Evolutionary conservation across 2,113 vertebrate genomes (phyloP), one percentile per base, ranked within the genome.

Genomic region (Takifugu flavidus): DNA sequence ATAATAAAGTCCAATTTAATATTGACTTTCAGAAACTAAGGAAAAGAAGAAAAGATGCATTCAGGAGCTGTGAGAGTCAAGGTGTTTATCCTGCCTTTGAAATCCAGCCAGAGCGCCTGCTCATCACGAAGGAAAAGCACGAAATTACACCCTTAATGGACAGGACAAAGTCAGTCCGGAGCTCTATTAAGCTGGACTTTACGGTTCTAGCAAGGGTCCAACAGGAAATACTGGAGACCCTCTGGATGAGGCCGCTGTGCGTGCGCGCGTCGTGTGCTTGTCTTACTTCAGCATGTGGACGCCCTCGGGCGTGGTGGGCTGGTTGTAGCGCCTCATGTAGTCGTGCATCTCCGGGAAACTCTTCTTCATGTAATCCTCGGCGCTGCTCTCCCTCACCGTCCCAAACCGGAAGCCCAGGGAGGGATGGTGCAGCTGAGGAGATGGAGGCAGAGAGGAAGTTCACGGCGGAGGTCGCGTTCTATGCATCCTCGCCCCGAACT

Each of bases 311-410:
- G 96, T 96, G 75, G 94, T 94, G 83, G 96, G 95, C 43, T 92
- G 94, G 2, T 91, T 95, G 87, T 90, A 92, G 57, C 91, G 91
- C 14, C 94, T 75, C 92, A 95, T 94, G 89, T 95, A 92, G 39
- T 93, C 93, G 7, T 96, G 84, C 92, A 97, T 94, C 82, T 95
- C 94, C 0, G 94, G 95, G 73, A 98, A 98, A 77, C 94, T 96
- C 85, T 94, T 95, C 88, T 92, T 93, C 91, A 98, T 93, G 89
- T 96, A 98, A 65, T 95, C 94, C 82, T 98, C 95, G 0, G 96
- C 94, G 0, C 95, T 96, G 93, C 96, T 98, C 87, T 97, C 96
- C 88, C 94, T 91, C 66, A 98, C 95, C 0, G 96, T 98, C 72
- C 95, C 95, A 0, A 97, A 94, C 42, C 91, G 93, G 86, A 98